Base-by-base conservation (phyloP, 2,888 invertebrate genomes). In the Drosophila bunnanda region DNA sequence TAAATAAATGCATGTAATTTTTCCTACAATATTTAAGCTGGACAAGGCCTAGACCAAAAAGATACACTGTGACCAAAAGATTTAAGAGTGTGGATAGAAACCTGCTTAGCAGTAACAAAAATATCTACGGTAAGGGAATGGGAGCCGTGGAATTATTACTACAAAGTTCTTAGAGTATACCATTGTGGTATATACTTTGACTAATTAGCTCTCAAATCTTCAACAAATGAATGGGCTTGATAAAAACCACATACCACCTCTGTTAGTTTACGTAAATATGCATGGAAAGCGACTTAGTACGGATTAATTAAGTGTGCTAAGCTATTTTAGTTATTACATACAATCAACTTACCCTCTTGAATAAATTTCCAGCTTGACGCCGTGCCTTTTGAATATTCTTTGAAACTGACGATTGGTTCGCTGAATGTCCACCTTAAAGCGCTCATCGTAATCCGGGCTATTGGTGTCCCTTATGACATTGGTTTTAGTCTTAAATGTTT, bases 361-460 rank as follows among this genome's bases (percentile, higher is more conserved):
- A 93, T 95, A 98, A 12, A 99, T 95, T 93, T 99, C 98, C 61
- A 98, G 95, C 91, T 99, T 99, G 75, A 99, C 93, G 2, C 95
- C 95, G 84, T 98, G 97, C 50, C 98, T 94, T 91, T 98, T 98
- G 91, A 99, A 96, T 34, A 97, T 94, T 54, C 99, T 93, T 77
- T 96, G 95, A 87, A 98, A 97, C 20, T 96, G 95, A 60, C 98
- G 93, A 2, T 96, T 94, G 73, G 94, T 94, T 44, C 98, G 94
- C 80, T 96, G 96, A 65, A 99, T 96, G 55, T 95, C 94, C 73
- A 98, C 94, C 43, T 94, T 95, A 91, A 96, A 97, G 48, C 95
- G 95, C 41, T 96, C 95, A 90, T 97, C 95, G 92, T 98, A 98
- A 81, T 96, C 96, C 0, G 99, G 99, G 92, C 96, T 97, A 91